Evolutionary conservation across 2,888 invertebrate genomes (phyloP).

Genomic region (Macrophya alboannulata): DNA sequence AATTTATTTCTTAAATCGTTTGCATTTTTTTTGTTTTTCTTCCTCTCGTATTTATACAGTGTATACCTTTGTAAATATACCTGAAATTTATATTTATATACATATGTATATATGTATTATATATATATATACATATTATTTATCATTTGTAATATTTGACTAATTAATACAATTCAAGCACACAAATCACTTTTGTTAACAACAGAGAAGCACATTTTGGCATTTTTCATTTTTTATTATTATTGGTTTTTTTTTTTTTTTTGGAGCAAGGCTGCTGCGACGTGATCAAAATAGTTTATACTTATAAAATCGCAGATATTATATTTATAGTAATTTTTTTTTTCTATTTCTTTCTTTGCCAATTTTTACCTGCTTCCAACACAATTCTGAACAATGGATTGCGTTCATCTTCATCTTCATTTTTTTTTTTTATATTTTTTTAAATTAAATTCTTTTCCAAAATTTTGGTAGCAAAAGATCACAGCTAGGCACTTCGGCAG

Average conservation of each 20-base stretch:
- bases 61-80: conserved; percentile 41
- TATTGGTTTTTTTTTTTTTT: too few species aligned
- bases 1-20: background rate
- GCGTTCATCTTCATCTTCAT: background rate
- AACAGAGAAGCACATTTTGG: conserved; percentile 54
- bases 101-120: conserved; percentile 19
- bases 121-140: conserved; percentile 17
- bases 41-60: conserved; percentile 10
- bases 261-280: conserved; percentile 36
- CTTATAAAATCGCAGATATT: background rate
- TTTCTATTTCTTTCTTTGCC: background rate
- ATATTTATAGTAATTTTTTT: background rate
- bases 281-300: conserved; percentile 1
- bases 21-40: background rate
- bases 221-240: conserved; percentile 38
- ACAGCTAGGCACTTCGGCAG: conserved; percentile 71
- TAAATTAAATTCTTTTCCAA: background rate
- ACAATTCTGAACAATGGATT: background rate
- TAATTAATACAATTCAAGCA: conserved; percentile 47
- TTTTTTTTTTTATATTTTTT: background rate
- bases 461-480: conserved; percentile 70
- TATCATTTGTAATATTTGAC: conserved; percentile 41
- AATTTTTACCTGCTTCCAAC: background rate
- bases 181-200: conserved; percentile 21
- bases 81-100: conserved; percentile 43